phyloP scores from a whole-genome alignment of 2,797 vertebrate genomes.

The Anabacerthia variegaticeps region DNA sequence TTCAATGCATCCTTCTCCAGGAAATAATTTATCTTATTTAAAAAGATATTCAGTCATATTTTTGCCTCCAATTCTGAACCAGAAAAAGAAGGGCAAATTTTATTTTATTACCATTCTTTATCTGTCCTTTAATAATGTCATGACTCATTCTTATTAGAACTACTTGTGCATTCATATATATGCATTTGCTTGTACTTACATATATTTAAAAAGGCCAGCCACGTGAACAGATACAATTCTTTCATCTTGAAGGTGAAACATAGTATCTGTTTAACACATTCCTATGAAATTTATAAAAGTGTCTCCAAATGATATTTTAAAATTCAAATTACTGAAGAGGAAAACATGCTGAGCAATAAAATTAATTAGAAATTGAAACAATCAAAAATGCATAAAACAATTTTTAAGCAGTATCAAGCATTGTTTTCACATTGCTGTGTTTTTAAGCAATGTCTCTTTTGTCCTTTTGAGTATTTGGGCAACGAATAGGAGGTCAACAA shows the following conservation, averaged over 20 bases:
- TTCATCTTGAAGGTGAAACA: background rate
- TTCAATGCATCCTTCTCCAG: background rate
- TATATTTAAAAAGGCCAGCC: background rate
- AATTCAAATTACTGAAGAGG: background rate
- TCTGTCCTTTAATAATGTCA: background rate
- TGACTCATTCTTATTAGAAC: background rate
- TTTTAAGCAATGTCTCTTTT: background rate
- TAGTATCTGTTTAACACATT: background rate
- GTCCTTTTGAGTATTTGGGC: background rate
- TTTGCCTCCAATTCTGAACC: background rate
- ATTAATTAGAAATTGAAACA: background rate
- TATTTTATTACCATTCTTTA: background rate
- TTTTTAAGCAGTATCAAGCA: background rate
- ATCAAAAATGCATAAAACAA: background rate
- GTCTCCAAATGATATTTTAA: background rate
- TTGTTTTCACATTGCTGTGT: background rate
- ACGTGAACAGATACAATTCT: background rate
- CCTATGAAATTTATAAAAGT: background rate
- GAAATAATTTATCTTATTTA: background rate
- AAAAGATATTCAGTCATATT: background rate
- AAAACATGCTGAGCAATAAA: background rate
- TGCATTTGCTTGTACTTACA: accelerated
- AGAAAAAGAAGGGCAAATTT: background rate
- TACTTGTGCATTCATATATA: background rate
- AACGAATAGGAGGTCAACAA: background rate